phyloP scores from a whole-genome alignment of 2,113 vertebrate species.

The Fulmarus glacialis region DNA sequence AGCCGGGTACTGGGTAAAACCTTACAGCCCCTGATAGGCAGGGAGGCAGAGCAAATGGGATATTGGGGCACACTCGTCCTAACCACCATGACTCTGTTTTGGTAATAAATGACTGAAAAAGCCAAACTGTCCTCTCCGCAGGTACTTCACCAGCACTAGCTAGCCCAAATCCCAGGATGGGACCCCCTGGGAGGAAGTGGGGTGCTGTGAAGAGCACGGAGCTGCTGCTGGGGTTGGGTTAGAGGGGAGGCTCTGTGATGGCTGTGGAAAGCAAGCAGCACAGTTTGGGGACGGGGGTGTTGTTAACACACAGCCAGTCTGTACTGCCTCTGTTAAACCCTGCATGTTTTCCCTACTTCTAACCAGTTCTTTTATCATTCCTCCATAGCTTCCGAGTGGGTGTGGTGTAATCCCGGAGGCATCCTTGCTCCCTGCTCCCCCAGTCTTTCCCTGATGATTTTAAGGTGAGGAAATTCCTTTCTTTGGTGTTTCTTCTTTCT shows the following conservation, averaged over 20 bases:
- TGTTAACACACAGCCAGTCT: neutral
- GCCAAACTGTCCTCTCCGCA: neutral
- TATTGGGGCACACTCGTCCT: neutral
- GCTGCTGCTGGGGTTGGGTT: neutral
- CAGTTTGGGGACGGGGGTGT: neutral
- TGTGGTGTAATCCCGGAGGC: neutral
- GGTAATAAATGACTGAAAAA: neutral
- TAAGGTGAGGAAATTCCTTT: neutral
- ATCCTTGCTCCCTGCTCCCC: neutral
- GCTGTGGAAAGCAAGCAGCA: neutral
- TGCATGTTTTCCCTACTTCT: neutral
- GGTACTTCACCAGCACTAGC: neutral
- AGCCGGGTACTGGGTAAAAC: neutral
- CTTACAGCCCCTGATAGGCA: neutral
- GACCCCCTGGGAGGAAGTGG: neutral
- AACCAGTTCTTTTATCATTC: neutral
- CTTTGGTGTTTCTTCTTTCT: neutral
- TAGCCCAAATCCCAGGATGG: neutral
- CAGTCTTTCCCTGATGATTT: neutral
- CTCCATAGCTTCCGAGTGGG: neutral
- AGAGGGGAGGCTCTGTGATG: neutral
- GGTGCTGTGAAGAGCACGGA: neutral
- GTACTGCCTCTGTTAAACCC: neutral
- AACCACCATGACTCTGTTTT: neutral
- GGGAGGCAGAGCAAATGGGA: neutral